phyloP scores from a whole-genome alignment of 2,797 vertebrate species.

The Mionectes olivaceus region DNA sequence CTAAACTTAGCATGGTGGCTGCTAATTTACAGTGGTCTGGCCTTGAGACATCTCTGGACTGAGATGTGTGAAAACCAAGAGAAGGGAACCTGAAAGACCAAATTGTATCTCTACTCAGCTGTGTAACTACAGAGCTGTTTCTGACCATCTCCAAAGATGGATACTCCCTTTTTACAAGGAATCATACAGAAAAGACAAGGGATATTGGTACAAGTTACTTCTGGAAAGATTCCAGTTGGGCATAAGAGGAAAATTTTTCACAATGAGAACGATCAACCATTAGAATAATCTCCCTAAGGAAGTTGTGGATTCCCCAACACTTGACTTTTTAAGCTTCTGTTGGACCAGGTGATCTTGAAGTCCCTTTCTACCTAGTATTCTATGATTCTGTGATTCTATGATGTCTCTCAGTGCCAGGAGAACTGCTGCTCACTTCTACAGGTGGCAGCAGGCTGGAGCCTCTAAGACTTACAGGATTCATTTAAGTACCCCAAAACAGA shows the following conservation, averaged over 20 bases:
- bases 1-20: neutral
- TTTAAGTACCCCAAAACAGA: neutral
- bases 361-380: neutral
- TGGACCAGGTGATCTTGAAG: neutral
- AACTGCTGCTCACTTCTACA: neutral
- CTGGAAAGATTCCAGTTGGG: neutral
- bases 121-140: neutral
- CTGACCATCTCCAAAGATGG: neutral
- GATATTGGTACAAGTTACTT: neutral
- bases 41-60: neutral
- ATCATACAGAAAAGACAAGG: neutral
- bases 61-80: neutral
- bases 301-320: neutral
- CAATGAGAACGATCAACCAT: accelerated
- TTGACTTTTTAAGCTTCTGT: neutral
- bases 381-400: neutral
- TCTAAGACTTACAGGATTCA: neutral
- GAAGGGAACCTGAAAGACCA: neutral
- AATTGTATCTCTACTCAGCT: neutral
- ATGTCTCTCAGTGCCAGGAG: neutral
- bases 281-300: neutral
- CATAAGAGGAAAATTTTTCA: neutral
- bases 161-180: neutral
- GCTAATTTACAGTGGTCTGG: neutral
- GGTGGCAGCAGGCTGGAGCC: neutral